Evolutionary conservation across 2,797 vertebrate genomes (phyloP).

Genomic region (Clarias fuscus): DNA sequence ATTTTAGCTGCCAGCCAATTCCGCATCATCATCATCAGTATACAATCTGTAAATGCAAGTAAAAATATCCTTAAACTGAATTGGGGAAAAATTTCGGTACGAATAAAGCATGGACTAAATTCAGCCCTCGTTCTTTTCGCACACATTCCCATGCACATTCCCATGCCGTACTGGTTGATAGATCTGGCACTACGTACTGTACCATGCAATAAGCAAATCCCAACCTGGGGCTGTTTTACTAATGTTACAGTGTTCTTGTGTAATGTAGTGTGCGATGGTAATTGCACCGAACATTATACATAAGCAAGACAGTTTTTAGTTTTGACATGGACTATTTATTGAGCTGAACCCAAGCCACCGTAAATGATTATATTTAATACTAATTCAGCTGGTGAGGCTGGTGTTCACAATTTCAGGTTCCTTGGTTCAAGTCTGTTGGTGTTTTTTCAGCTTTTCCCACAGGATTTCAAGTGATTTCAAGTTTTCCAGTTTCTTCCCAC

Average conservation of each 20-base stretch:
- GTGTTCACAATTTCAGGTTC: neutral
- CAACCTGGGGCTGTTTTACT: slow-evolving; percentile 31
- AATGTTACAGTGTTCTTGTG: slow-evolving; percentile 16
- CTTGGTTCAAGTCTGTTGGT: neutral
- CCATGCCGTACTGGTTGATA: slow-evolving; percentile 38
- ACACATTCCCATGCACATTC: neutral
- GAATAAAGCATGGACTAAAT: neutral
- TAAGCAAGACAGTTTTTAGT: slow-evolving; percentile 18
- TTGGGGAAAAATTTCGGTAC: neutral
- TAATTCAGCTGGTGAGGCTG: neutral
- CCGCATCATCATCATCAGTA: neutral
- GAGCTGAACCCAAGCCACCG: neutral
- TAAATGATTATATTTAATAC: neutral
- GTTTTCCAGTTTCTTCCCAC: neutral
- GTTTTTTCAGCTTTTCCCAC: neutral
- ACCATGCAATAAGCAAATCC: slow-evolving; percentile 6
- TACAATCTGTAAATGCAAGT: neutral
- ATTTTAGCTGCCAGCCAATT: neutral
- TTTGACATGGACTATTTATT: slow-evolving; percentile 25
- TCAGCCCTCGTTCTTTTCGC: slow-evolving; percentile 12
- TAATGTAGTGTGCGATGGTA: slow-evolving; percentile 17
- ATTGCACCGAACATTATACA: slow-evolving; percentile 10
- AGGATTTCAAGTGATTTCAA: no score
- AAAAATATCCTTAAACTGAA: neutral
- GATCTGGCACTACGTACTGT: slow-evolving; percentile 31